These are phyloP conservation scores for Branchipolynoe longqiensis DNA, from an alignment of 2,888 invertebrate genomes.

Conservation along the genomic window DNA sequence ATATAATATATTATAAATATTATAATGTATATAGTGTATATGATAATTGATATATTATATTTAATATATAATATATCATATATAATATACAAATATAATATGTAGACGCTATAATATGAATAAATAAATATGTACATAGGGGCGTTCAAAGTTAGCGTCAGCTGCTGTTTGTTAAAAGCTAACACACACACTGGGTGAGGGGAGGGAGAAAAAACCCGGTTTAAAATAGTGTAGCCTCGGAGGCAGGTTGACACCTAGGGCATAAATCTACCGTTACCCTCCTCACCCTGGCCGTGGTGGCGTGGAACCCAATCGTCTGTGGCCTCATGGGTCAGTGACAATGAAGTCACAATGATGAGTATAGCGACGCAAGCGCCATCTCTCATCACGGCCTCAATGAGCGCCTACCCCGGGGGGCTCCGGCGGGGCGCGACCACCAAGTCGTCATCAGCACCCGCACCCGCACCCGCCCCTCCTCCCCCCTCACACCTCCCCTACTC, in stretches of 20 bases:
- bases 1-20: too few relatives aligned
- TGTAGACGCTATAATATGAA: too few relatives aligned
- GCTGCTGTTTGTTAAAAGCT: too few relatives aligned
- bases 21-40: too few relatives aligned
- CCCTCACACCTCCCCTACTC: background rate
- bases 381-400: background rate
- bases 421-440: background rate
- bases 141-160: too few relatives aligned
- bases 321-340: constrained; percentile 33
- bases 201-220: too few relatives aligned
- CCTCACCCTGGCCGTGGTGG: background rate
- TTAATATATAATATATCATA: too few relatives aligned
- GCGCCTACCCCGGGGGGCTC: background rate
- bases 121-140: too few relatives aligned
- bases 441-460: background rate
- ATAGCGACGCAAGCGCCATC: background rate
- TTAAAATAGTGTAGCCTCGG: too few relatives aligned
- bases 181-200: too few relatives aligned
- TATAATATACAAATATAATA: too few relatives aligned
- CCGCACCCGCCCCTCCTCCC: background rate
- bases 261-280: constrained; percentile 28
- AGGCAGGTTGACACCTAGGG: background rate
- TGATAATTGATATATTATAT: too few relatives aligned
- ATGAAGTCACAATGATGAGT: constrained; percentile 40
- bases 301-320: constrained; percentile 34